Evolutionary conservation across 2,797 vertebrate genomes (phyloP), one percentile per base, ranked within the genome.

Genomic region (Syngnathus rostellatus): DNA sequence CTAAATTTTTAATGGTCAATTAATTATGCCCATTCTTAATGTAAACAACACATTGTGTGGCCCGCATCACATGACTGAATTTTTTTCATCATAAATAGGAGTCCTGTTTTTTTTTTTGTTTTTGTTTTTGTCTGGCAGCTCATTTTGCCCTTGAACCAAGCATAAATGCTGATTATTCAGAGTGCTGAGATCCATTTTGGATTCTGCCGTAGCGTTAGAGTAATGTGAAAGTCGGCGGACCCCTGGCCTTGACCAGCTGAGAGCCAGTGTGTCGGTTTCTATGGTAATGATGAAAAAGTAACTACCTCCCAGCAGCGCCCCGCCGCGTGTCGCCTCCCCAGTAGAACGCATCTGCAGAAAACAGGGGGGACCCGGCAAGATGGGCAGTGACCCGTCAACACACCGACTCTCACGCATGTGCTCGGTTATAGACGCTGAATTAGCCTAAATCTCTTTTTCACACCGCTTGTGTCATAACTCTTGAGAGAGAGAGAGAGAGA

Each of bases 331-430:
- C 92, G 88, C 92, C 93, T 91, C 91, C 91, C 97, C 94, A 97
- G 97, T 98, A 93, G 93, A 90, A 89, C 84, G 94, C 95, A 96
- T 98, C 94, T 97, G 95, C 94, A 96, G 91, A 92, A 92, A 91
- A 92, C 92, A 93, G 93, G 91, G 93, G 89, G 93, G 91, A 94
- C 89, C 86, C 89, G 87, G 87, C 75, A 88, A 93, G 94, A 94
- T 95, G 97, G 92, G 93, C 95, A 97, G 88, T 99, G 97, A 99
- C 95, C 96, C 95, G 93, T 96, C 94, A 94, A 93, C 75, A 76
- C 79, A 81, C 71, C 51, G 73, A 87, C 92, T 67, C 81, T 76
- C 78, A 78, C 80, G 78, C 76, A 80, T 63, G 74, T 63, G 73
- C 77, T 73, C 77, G 70, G 68, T 78, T 72, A 81, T 72, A 77